phyloP scores from a whole-genome alignment of 2,113 vertebrate species.

The Otus sunia region DNA sequence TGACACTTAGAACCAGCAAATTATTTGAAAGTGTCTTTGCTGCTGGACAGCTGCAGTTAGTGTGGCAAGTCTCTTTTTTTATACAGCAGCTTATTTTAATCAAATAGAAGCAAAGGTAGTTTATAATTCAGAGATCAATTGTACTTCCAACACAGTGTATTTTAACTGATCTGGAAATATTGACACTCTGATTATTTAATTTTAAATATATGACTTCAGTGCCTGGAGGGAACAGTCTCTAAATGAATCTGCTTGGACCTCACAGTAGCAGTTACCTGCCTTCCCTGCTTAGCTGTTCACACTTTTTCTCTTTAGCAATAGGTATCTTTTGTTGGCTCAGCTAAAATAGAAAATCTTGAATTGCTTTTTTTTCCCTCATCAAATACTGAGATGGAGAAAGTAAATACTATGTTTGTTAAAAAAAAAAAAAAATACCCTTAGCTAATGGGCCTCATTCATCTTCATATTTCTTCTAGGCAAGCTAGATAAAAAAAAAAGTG shows the following conservation, averaged over 20 bases:
- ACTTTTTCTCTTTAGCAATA: not conserved
- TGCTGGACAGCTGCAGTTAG: not conserved
- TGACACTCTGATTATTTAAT: not conserved
- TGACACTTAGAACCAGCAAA: not conserved
- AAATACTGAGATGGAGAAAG: constrained; percentile 43
- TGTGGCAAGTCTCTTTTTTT: not conserved
- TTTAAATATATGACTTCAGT: not conserved
- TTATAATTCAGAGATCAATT: not conserved
- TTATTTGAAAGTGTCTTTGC: not conserved
- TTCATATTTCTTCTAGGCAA: constrained; percentile 25
- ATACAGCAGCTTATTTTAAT: not conserved
- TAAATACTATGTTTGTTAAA: not conserved
- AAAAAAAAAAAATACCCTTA: constrained; percentile 43
- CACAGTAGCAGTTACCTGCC: not conserved
- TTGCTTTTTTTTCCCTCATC: not conserved
- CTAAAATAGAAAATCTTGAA: not conserved
- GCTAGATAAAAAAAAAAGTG: not conserved
- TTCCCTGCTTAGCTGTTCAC: not conserved
- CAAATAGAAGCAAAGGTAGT: not conserved
- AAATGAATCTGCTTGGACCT: not conserved
- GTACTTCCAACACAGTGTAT: not conserved
- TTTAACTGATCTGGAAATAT: not conserved
- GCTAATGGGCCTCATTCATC: constrained; percentile 40
- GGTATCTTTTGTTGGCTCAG: not conserved
- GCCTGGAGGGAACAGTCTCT: not conserved